Percentiles rank a stretch among this genome's conserved stretches.
Conservation (phyloP, 2,888 invertebrate species). For the Cheilosia grossa region DNA sequence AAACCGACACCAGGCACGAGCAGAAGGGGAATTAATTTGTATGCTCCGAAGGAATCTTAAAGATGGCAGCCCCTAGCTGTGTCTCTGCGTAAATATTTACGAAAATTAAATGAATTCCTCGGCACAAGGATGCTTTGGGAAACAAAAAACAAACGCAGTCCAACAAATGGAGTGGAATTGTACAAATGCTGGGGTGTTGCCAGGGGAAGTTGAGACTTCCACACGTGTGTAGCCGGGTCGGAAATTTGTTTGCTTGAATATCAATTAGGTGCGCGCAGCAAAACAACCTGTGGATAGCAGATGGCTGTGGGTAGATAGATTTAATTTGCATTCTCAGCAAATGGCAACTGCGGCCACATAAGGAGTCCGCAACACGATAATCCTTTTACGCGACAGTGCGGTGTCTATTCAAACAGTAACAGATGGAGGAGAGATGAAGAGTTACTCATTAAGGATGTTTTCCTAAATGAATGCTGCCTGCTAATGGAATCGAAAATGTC, state of each 20-base stretch:
- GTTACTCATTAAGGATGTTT: conserved; percentile 27
- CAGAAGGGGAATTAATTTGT: conserved; percentile 67
- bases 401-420: conserved; percentile 8
- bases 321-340: conserved; percentile 62
- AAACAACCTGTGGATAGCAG: conserved; percentile 32
- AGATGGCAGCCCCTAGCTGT: conserved; percentile 41
- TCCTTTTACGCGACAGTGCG: conserved; percentile 60
- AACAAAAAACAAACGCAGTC: conserved; percentile 26
- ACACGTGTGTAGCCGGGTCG: conserved; percentile 5
- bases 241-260: conserved; percentile 66
- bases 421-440: neutral
- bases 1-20: conserved; percentile 65
- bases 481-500: conserved; percentile 34
- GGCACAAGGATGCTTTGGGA: conserved; percentile 16
- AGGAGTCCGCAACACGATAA: conserved; percentile 58
- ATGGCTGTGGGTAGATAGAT: conserved; percentile 21
- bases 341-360: conserved; percentile 47
- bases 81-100: conserved; percentile 60
- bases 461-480: conserved; percentile 1
- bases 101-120: conserved; percentile 58
- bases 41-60: conserved; percentile 54
- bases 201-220: neutral
- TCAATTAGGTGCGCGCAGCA: conserved; percentile 50
- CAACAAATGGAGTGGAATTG: conserved; percentile 50
- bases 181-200: conserved; percentile 20